These are phyloP conservation scores for Pycnomerus fuliginosus DNA, from an alignment of 2,888 invertebrate genomes.

Conservation along the genomic window DNA sequence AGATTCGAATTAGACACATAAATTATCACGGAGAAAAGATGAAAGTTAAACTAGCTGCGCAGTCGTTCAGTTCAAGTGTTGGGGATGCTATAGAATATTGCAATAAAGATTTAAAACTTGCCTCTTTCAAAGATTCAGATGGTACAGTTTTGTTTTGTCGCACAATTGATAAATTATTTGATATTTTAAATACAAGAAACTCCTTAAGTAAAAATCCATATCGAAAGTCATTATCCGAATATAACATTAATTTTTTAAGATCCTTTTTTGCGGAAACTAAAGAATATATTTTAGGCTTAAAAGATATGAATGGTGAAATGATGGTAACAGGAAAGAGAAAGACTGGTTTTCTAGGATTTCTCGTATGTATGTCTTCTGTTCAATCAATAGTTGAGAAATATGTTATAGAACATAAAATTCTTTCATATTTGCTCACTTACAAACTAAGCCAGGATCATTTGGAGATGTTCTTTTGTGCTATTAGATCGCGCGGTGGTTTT, in stretches of 20 bases:
- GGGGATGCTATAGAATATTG: slow-evolving; percentile 18
- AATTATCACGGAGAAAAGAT: slow-evolving; percentile 20
- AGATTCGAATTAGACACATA: slow-evolving; percentile 14
- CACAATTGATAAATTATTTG: slow-evolving; percentile 32
- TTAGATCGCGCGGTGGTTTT: slow-evolving; percentile 22
- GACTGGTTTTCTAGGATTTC: slow-evolving; percentile 10
- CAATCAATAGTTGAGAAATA: slow-evolving; percentile 2
- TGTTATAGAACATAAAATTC: neutral
- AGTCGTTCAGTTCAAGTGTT: slow-evolving; percentile 20
- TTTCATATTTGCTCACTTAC: slow-evolving; percentile 17
- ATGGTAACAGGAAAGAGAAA: neutral
- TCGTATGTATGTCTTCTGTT: slow-evolving; percentile 5
- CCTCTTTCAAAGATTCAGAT: slow-evolving; percentile 7
- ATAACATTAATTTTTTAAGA: neutral
- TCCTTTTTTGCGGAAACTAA: neutral
- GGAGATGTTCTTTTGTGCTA: slow-evolving; percentile 8
- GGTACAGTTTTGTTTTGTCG: slow-evolving; percentile 19
- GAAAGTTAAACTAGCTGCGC: slow-evolving; percentile 24
- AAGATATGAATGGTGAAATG: too few relatives aligned
- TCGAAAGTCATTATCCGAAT: neutral
- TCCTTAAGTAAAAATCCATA: neutral
- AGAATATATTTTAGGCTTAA: too few relatives aligned
- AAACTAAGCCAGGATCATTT: slow-evolving; percentile 29
- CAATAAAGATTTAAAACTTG: neutral
- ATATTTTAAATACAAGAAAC: slow-evolving; percentile 31